Conservation (phyloP, 2,113 vertebrate genomes). For the Patagioenas fasciata region DNA sequence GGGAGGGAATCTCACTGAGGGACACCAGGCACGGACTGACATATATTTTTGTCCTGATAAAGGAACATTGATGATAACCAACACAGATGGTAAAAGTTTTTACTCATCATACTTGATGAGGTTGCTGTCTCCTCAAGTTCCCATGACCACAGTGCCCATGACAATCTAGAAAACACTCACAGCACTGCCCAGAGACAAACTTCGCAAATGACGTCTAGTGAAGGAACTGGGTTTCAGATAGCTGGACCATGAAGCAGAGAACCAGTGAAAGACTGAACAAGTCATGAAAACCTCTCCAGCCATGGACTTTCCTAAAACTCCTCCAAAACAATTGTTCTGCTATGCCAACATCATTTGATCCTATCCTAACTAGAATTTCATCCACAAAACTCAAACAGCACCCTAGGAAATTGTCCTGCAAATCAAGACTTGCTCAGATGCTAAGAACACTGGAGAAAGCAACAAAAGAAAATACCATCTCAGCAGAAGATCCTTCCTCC, state of each 20-base stretch:
- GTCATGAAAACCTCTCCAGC: neutral
- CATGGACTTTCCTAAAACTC: neutral
- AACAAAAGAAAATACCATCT: neutral
- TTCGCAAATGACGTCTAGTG: neutral
- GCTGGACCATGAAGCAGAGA: neutral
- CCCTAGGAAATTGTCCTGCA: neutral
- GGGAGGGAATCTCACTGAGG: neutral
- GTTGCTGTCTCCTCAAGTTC: neutral
- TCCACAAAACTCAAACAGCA: neutral
- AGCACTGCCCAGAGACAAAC: neutral
- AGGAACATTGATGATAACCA: neutral
- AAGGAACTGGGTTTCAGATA: neutral
- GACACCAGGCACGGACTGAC: neutral
- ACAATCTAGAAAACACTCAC: neutral
- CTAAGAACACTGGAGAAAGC: neutral
- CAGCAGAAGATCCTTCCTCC: neutral
- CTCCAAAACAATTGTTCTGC: neutral
- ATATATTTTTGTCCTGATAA: neutral
- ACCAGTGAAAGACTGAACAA: neutral
- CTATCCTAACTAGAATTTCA: neutral
- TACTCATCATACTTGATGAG: neutral
- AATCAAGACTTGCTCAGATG: neutral
- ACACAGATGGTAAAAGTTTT: neutral
- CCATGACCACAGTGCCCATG: neutral
- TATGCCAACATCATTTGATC: neutral